Base-by-base conservation (phyloP, 2,113 vertebrate genomes). In the Galbula dea region DNA sequence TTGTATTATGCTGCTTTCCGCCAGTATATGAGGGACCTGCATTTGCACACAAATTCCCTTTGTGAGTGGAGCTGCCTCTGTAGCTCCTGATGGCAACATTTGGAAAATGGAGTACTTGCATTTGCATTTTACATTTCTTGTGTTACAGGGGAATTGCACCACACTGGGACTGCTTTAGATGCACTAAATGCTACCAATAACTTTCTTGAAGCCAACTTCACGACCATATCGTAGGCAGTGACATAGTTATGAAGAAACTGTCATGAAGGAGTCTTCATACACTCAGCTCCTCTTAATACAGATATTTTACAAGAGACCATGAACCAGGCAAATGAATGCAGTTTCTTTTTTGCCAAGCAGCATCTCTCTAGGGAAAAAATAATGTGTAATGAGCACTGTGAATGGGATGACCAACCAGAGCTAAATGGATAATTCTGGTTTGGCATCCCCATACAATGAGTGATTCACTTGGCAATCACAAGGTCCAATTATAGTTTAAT, bases 51-150 rank as follows among this genome's bases (percentile, higher is more conserved):
- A 76, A 92, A 96, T 92, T 90, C 84, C 54, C 37, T 54, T 23
- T 76, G 37, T 36, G 77, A 65, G 15, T 18, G 83, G 72, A 86
- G 43, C 76, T 77, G 72, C 48, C 57, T 66, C 43, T 77, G 16
- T 61, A 86, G 55, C 46, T 75, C 52, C 73, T 58, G n/a, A 68
- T 55, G 80, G 48, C 83, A 63, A 88, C 41, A 69, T 45, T 48
- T 51, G 52, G 68, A 90, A 94, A 94, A 91, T 63, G 16, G 52
- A 93, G 57, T 55, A 84, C 39, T 65, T 36, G 43, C 39, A 90
- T 93, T 88, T 90, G 61, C 91, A 90, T 86, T 94, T 86, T 81
- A 94, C 71, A 86, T 90, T 67, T 81, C 61, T 84, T 71, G 22
- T 52, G 68, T 65, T 86, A 81, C 61, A 82, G 34, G 45, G 65